Base-by-base conservation (phyloP, 2,113 vertebrate genomes). In the Xenopus borealis region DNA sequence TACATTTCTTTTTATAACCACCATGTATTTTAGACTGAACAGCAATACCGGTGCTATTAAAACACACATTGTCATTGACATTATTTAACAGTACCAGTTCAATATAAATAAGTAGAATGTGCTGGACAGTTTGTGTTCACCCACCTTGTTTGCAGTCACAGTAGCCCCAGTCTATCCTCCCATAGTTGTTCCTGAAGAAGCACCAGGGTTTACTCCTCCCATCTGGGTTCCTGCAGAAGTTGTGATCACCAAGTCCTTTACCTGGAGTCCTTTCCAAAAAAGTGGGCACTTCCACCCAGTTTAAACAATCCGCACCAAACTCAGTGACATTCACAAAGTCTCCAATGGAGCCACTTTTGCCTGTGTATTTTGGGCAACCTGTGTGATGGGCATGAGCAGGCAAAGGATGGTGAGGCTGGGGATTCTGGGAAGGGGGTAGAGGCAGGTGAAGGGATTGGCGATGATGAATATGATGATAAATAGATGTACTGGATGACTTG, bases 91-190 rank as follows among this genome's bases (percentile, higher is more conserved):
- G n/a, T 27, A 3, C 23, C 23, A 27, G 23, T 1, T 27, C 23
- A 27, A 27, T 27, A 27, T 27, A 1, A 27, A 4, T 4, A 1
- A 40, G 6, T 40, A 40, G 33, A 40, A 40, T 40, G 5, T 40
- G 33, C 5, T 40, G 33, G 33, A 40, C 33, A 40, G 33, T 55
- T 55, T 55, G 7, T 55, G 1, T n/a, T 50, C n/a, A 62, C 90
- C 87, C 91, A 96, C 95, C 95, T 88, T 85, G 92, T 82, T 91
- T 87, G 85, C 94, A 95, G 87, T 88, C 90, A 71, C 93, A 92
- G 83, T 93, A 92, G 3, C 89, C 93, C 92, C 94, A 94, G 89
- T 95, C 94, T 71, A 88, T 84, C 72, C 87, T 86, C 73, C 91
- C 89, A 20, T 78, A 84, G 63, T 79, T 83, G 84, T 79, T 88